These are phyloP conservation scores for Scrobipalpa atriplicella DNA, from an alignment of 2,888 invertebrate genomes.

Conservation along the genomic window DNA sequence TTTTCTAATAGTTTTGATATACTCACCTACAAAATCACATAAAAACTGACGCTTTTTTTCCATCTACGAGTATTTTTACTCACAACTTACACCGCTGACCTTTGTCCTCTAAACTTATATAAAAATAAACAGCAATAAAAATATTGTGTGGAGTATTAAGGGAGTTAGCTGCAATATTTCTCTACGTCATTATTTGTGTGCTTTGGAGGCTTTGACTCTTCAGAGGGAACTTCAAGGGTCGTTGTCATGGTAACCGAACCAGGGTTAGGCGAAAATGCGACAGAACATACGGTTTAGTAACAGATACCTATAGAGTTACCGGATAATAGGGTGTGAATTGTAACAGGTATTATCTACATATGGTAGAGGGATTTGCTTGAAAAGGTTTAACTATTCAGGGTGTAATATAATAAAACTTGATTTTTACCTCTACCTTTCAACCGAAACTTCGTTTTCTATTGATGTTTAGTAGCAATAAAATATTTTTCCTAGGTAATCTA, in stretches of 20 bases:
- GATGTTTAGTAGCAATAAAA: no score
- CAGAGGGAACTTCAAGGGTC: slow-evolving; percentile 58
- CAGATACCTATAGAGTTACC: slow-evolving; percentile 33
- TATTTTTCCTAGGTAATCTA: no score
- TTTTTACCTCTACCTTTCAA: no score
- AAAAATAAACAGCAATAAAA: not conserved
- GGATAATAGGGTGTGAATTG: slow-evolving; percentile 14
- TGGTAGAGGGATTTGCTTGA: not conserved
- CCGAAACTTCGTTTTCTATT: no score
- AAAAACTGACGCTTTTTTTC: not conserved
- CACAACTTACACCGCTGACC: not conserved
- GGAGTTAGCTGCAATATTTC: slow-evolving; percentile 60
- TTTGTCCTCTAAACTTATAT: not conserved
- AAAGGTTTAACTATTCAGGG: not conserved
- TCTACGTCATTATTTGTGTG: slow-evolving; percentile 71
- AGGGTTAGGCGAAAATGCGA: slow-evolving; percentile 70
- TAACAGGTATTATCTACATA: not conserved
- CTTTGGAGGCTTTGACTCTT: slow-evolving; percentile 64
- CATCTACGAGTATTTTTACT: not conserved
- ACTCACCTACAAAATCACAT: not conserved
- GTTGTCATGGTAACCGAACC: slow-evolving; percentile 64
- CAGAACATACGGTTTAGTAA: slow-evolving; percentile 53
- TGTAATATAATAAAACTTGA: no score
- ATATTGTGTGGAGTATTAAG: slow-evolving; percentile 33
- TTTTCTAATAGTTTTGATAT: not conserved